Conservation (phyloP, 2,888 invertebrate genomes). For the Cerastis leucographa region DNA sequence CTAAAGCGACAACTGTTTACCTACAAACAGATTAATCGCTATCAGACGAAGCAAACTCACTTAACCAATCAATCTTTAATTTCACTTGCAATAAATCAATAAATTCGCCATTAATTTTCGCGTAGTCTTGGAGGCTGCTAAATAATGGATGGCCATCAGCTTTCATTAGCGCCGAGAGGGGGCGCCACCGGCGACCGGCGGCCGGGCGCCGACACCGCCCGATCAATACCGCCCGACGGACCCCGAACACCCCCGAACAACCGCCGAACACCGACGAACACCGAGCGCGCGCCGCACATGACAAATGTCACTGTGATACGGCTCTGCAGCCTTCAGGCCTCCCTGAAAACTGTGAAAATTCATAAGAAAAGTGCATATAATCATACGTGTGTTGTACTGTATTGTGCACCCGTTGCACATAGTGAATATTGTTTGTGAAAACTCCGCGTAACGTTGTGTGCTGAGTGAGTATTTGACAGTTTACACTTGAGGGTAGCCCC, state of each 20-base stretch:
- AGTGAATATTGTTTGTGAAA: constrained; percentile 73
- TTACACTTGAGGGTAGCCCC: constrained; percentile 66
- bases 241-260: constrained; percentile 61
- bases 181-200: constrained; percentile 88
- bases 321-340: constrained; percentile 86
- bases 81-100: constrained; percentile 88
- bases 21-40: constrained; percentile 62
- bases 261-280: constrained; percentile 73
- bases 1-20: constrained; percentile 58
- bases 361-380: constrained; percentile 74
- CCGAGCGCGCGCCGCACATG: constrained; percentile 82
- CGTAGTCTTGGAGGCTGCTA: constrained; percentile 86
- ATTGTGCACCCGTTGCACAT: constrained; percentile 72
- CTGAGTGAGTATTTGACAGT: constrained; percentile 82
- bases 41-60: constrained; percentile 68
- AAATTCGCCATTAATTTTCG: constrained; percentile 88
- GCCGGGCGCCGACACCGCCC: constrained; percentile 80
- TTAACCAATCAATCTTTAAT: constrained; percentile 86
- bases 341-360: constrained; percentile 84
- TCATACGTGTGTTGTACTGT: constrained; percentile 69
- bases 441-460: constrained; percentile 67
- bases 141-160: constrained; percentile 89
- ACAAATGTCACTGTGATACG: constrained; percentile 87
- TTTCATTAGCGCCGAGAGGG: constrained; percentile 86
- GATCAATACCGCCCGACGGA: constrained; percentile 82